Evolutionary conservation across 2,113 vertebrate genomes (phyloP).

Genomic region (Ochotona princeps): DNA sequence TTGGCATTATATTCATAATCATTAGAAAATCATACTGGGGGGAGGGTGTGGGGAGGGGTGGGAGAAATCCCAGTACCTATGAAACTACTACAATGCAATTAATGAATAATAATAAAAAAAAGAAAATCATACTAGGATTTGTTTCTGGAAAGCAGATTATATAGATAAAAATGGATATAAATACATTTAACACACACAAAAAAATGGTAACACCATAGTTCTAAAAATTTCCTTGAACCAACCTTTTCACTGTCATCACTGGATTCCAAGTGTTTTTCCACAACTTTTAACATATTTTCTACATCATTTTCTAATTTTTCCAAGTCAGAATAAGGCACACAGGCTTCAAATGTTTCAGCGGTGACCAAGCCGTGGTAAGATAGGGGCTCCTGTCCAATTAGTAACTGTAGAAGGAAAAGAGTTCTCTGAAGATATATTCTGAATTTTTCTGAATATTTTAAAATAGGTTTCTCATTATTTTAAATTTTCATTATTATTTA

Average conservation of each 20-base stretch:
- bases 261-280: conserved; percentile 88
- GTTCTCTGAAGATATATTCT: not conserved
- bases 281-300: conserved; percentile 86
- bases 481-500: no score
- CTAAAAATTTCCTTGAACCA: conserved; percentile 59
- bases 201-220: not conserved
- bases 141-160: not conserved
- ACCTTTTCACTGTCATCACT: conserved; percentile 93
- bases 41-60: no score
- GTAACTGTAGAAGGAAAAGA: conserved; percentile 84
- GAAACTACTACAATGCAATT: no score
- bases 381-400: conserved; percentile 86
- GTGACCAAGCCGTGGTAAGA: conserved; percentile 65
- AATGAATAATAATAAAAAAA: no score
- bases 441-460: no score
- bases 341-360: conserved; percentile 74
- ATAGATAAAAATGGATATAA: not conserved
- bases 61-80: no score
- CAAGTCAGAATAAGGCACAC: conserved; percentile 79
- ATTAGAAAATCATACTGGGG: conserved; percentile 33
- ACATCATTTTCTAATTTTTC: conserved; percentile 90
- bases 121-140: conserved; percentile 43
- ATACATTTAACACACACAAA: not conserved
- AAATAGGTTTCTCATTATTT: no score
- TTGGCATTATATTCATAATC: not conserved